Evolutionary conservation across 2,113 vertebrate genomes (phyloP).

Genomic region (Lepus americanus): DNA sequence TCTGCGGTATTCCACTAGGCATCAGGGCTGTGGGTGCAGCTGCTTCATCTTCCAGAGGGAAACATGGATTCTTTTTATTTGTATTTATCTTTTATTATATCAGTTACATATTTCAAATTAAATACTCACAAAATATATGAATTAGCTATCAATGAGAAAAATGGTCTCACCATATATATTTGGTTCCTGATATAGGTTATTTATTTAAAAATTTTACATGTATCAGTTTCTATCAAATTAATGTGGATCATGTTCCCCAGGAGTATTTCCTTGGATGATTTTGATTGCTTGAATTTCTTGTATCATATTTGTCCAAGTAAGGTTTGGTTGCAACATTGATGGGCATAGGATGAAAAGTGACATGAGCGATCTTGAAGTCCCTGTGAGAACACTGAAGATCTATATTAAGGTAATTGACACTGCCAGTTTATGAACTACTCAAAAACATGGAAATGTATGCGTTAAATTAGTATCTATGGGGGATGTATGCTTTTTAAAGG

Average conservation of each 20-base stretch:
- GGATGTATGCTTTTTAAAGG: fast-evolving
- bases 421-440: fast-evolving
- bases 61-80: not conserved
- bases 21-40: too few species aligned
- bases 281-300: not conserved
- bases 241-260: not conserved
- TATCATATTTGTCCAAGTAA: not conserved
- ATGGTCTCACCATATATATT: not conserved
- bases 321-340: not conserved
- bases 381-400: not conserved
- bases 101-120: not conserved
- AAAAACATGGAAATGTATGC: not conserved
- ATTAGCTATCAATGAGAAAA: not conserved
- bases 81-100: not conserved
- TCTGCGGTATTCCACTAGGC: not conserved
- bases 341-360: not conserved
- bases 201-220: not conserved
- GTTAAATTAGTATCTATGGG: too few species aligned
- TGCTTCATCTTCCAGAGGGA: not conserved
- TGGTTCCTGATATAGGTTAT: not conserved
- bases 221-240: not conserved
- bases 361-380: not conserved
- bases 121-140: not conserved
- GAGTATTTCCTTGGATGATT: not conserved
- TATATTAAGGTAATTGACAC: not conserved